phyloP scores from a whole-genome alignment of 2,797 vertebrate species.

The Triplophysa bombifrons region DNA sequence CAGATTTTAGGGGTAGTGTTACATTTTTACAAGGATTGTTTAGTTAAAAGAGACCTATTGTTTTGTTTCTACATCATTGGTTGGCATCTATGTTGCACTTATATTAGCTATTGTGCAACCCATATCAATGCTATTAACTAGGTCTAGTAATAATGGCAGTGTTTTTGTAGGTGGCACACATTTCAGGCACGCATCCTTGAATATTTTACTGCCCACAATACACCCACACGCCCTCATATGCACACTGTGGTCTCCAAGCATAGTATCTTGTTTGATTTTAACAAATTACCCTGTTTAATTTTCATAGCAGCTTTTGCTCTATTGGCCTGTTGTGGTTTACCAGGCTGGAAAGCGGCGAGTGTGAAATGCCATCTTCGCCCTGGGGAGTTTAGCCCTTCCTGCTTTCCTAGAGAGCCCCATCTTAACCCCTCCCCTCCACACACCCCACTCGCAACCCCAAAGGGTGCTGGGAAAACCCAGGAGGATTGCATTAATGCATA shows the following conservation, averaged over 20 bases:
- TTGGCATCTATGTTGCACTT: constrained; percentile 1
- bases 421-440: constrained; percentile 27
- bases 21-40: too few relatives aligned
- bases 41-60: neutral
- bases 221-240: constrained; percentile 28
- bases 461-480: constrained; percentile 47
- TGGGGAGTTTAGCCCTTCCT: constrained; percentile 33
- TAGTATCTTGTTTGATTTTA: constrained; percentile 61
- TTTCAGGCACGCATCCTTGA: constrained; percentile 7
- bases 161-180: constrained; percentile 4
- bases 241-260: constrained; percentile 41
- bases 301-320: constrained; percentile 55
- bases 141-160: constrained; percentile 6
- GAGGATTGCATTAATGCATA: constrained; percentile 57
- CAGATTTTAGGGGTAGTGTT: neutral
- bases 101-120: neutral
- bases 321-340: constrained; percentile 62
- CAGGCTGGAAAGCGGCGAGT: constrained; percentile 41
- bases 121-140: neutral
- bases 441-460: constrained; percentile 35
- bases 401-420: constrained; percentile 40
- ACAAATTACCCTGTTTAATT: constrained; percentile 59
- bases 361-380: constrained; percentile 53
- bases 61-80: neutral
- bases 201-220: constrained; percentile 22